Conservation (phyloP, 2,797 vertebrate species). For the Rhinogobio ventralis region DNA sequence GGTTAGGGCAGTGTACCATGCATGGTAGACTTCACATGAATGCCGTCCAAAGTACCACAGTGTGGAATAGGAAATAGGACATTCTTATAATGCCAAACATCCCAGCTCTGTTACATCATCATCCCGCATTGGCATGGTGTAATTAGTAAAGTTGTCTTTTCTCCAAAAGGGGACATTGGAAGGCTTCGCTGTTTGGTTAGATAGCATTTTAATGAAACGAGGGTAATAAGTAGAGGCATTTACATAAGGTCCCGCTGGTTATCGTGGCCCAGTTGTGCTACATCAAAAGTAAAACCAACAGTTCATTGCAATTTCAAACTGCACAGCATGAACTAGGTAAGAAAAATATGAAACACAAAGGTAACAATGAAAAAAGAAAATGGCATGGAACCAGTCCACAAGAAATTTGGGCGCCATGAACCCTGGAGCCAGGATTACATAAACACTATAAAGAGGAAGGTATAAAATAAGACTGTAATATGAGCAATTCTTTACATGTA, state of each 20-base stretch:
- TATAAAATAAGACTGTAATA: constrained; percentile 10
- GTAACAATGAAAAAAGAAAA: neutral
- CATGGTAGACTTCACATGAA: constrained; percentile 82
- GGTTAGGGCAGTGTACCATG: constrained; percentile 68
- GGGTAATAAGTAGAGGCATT: constrained; percentile 72
- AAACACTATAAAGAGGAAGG: constrained; percentile 2
- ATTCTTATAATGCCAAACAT: constrained; percentile 83
- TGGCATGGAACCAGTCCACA: neutral
- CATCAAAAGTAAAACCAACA: constrained; percentile 15
- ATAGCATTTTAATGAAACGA: constrained; percentile 72
- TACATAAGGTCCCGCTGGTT: constrained; percentile 71
- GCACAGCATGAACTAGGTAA: neutral
- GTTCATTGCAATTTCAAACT: neutral
- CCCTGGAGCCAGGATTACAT: neutral
- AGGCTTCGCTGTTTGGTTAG: constrained; percentile 63
- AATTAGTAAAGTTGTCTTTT: constrained; percentile 79
- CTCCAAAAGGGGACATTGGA: constrained; percentile 78
- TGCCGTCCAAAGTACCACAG: constrained; percentile 73
- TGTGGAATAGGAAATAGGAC: constrained; percentile 78
- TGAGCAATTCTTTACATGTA: neutral
- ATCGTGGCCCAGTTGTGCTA: constrained; percentile 68
- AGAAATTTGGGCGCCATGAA: neutral
- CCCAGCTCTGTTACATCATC: constrained; percentile 81
- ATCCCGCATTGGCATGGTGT: constrained; percentile 68
- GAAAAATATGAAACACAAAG: constrained; percentile 4